Conservation (phyloP, 2,888 invertebrate species). For the Pharmacophagus antenor region DNA sequence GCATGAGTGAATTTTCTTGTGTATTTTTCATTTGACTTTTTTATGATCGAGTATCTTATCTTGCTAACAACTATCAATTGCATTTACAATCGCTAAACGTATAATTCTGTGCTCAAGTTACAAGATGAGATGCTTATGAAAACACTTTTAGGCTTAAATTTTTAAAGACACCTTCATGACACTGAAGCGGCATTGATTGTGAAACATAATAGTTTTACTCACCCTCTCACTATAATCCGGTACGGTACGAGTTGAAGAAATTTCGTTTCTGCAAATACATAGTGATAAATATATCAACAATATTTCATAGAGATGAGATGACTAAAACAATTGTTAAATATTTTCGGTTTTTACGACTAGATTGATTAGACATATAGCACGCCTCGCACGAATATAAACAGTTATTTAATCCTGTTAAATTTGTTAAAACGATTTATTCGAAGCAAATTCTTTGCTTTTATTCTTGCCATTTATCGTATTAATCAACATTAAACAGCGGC, state of each 20-base stretch:
- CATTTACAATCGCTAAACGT: neutral
- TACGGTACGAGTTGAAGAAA: slow-evolving; percentile 7
- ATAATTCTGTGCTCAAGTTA: neutral
- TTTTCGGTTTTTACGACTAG: slow-evolving; percentile 18
- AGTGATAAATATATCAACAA: neutral
- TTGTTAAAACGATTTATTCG: slow-evolving; percentile 16
- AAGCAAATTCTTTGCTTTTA: slow-evolving; percentile 30
- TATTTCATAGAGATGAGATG: neutral
- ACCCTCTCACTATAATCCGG: slow-evolving; percentile 14
- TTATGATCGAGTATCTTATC: slow-evolving; percentile 9
- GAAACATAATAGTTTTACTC: slow-evolving; percentile 3
- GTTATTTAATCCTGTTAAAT: slow-evolving; percentile 22
- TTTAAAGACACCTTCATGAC: slow-evolving; percentile 6
- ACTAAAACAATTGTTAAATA: slow-evolving; percentile 1
- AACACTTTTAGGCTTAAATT: slow-evolving; percentile 11
- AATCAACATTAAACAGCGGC: slow-evolving; percentile 13
- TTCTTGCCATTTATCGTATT: slow-evolving; percentile 12
- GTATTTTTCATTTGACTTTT: slow-evolving; percentile 11
- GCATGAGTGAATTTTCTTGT: slow-evolving; percentile 12
- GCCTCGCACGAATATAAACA: slow-evolving; percentile 30
- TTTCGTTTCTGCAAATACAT: neutral
- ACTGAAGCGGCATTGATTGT: neutral
- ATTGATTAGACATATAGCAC: slow-evolving; percentile 31
- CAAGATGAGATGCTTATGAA: slow-evolving; percentile 21
- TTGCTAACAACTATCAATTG: slow-evolving; percentile 2